Percentiles rank a stretch among this genome's conserved stretches.
These are phyloP conservation scores for Drosophila malerkotliana DNA, from an alignment of 1,140 invertebrate genomes.

Conservation along the genomic window DNA sequence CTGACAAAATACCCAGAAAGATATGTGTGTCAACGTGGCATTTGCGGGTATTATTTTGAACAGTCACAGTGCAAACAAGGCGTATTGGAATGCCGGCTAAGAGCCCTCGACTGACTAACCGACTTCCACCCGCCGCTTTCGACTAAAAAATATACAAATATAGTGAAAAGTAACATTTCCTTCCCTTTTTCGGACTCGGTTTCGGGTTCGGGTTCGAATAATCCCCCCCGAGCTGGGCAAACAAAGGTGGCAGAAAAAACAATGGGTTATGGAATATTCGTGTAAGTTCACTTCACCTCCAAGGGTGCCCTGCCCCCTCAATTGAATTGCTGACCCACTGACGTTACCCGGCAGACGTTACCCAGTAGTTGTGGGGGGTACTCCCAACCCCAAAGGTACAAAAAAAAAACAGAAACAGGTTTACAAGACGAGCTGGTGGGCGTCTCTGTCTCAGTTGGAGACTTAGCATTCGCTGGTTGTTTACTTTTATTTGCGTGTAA, in stretches of 20 bases:
- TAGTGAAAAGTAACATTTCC: conserved; percentile 20
- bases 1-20: conserved; percentile 24
- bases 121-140: conserved; percentile 1
- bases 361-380: conserved; percentile 21
- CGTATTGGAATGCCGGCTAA: conserved; percentile 34
- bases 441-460: conserved; percentile 2
- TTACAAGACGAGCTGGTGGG: conserved; percentile 30
- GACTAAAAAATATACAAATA: conserved; percentile 7
- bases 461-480: conserved; percentile 25
- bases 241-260: conserved; percentile 42
- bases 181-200: not conserved
- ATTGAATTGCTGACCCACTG: conserved; percentile 57
- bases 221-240: conserved; percentile 21
- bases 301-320: conserved; percentile 20
- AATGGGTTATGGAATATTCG: conserved; percentile 61
- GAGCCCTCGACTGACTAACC: conserved; percentile 6
- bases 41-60: conserved; percentile 34
- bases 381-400: conserved; percentile 4
- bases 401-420: conserved; percentile 36
- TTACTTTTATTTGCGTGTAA: conserved; percentile 78
- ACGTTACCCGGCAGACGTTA: conserved; percentile 11
- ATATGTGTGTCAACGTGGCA: conserved; percentile 51
- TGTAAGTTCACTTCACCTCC: conserved; percentile 50
- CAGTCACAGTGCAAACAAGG: conserved; percentile 32
- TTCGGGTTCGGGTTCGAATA: not conserved